A percentile compares a stretch with the other conserved stretches of the same genome.
Evolutionary conservation across 2,113 vertebrate species (phyloP).

Genomic region (Gavialis gangeticus): DNA sequence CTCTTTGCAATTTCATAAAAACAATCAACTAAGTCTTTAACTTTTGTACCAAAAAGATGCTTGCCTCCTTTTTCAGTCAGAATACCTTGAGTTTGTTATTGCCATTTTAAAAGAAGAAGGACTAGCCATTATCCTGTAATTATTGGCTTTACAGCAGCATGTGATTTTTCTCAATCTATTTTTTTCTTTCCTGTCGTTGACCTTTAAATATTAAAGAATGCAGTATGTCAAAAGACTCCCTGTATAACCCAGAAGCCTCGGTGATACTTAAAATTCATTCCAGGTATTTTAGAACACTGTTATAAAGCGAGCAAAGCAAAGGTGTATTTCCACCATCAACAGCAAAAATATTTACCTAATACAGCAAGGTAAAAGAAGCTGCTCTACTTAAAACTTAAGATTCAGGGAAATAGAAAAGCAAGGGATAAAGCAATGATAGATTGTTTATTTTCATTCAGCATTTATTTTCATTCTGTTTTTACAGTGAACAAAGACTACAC

Average conservation of each 20-base stretch:
- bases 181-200: background rate
- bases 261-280: background rate
- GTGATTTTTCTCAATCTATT: slow-evolving; percentile 7
- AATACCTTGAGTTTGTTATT: background rate
- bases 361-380: background rate
- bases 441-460: background rate
- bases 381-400: background rate
- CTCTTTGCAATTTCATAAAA: background rate
- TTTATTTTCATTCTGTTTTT: slow-evolving; percentile 52
- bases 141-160: background rate
- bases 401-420: background rate
- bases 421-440: background rate
- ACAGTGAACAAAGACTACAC: background rate
- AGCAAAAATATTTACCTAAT: background rate
- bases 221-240: slow-evolving; percentile 16
- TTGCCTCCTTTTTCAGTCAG: background rate
- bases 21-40: background rate
- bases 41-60: background rate
- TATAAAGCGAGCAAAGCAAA: slow-evolving; percentile 37
- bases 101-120: background rate
- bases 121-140: background rate
- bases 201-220: slow-evolving; percentile 53
- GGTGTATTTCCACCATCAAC: background rate
- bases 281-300: slow-evolving; percentile 4
- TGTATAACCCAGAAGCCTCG: slow-evolving; percentile 2